These are phyloP conservation scores for Gymnoscopelus microlampas DNA, from an alignment of 2,797 vertebrate species.

Conservation along the genomic window DNA sequence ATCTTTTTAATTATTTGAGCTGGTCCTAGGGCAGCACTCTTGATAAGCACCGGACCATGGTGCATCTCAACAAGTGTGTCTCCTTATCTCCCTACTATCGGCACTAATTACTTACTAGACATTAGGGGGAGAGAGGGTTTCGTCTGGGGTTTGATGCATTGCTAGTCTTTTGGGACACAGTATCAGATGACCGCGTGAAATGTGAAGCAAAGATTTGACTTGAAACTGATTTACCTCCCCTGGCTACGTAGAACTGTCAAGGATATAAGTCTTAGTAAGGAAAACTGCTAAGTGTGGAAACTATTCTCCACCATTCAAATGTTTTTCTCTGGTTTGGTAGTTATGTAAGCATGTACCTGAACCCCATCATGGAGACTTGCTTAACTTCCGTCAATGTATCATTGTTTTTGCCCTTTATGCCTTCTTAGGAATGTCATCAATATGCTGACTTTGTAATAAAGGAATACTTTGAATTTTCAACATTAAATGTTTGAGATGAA, in stretches of 20 bases:
- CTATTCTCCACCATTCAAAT: conserved; percentile 20
- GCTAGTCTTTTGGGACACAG: not conserved
- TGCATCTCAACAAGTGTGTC: conserved; percentile 5
- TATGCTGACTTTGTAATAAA: conserved; percentile 83
- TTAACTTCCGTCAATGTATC: conserved; percentile 52
- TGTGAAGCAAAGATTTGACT: not conserved
- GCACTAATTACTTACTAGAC: not conserved
- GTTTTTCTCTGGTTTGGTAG: conserved; percentile 30
- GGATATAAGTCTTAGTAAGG: conserved; percentile 18
- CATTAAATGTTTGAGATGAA: not conserved
- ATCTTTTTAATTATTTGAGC: conserved; percentile 15
- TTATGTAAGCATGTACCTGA: conserved; percentile 69
- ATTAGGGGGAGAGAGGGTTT: not conserved
- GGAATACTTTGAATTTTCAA: conserved; percentile 61
- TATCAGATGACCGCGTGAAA: not conserved
- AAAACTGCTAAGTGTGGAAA: conserved; percentile 18
- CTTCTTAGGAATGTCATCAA: conserved; percentile 72
- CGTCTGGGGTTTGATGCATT: not conserved
- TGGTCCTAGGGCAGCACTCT: conserved; percentile 16
- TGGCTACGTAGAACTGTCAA: conserved; percentile 9
- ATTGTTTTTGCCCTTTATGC: conserved; percentile 49
- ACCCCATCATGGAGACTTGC: conserved; percentile 40
- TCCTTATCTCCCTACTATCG: conserved; percentile 25
- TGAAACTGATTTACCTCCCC: conserved; percentile 17
- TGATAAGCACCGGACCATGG: conserved; percentile 20